phyloP scores from a whole-genome alignment of 2,888 invertebrate genomes.

The Rhyacophila evoluta region DNA sequence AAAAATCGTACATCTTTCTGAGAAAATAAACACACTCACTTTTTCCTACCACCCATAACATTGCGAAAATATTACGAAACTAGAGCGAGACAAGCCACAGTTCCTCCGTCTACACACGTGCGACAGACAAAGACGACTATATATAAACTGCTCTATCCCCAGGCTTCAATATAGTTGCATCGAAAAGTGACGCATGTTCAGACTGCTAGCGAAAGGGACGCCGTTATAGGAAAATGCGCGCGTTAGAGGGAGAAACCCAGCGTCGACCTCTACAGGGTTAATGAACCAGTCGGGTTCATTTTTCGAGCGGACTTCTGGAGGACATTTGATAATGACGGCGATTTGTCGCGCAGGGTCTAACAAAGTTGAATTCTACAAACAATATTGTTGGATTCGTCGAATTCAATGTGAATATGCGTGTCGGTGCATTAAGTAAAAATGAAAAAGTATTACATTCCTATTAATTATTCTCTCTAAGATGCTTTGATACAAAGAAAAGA shows the following conservation, averaged over 20 bases:
- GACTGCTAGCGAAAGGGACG: slow-evolving; percentile 23
- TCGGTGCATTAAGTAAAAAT: too few relatives aligned
- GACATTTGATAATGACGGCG: slow-evolving; percentile 42
- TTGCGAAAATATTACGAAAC: slow-evolving; percentile 20
- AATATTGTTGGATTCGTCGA: background rate
- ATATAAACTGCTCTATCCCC: background rate
- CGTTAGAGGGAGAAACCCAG: slow-evolving; percentile 36
- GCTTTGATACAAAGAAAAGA: too few relatives aligned
- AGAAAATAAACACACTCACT: slow-evolving; percentile 23
- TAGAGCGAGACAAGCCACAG: slow-evolving; percentile 31
- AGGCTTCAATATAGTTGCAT: slow-evolving; percentile 22
- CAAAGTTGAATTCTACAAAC: background rate
- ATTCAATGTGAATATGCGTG: background rate
- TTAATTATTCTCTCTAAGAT: too few relatives aligned
- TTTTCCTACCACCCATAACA: slow-evolving; percentile 17
- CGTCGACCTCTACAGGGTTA: slow-evolving; percentile 51
- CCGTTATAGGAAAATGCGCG: slow-evolving; percentile 3
- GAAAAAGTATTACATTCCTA: too few relatives aligned
- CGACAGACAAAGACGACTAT: slow-evolving; percentile 41
- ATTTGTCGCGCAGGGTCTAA: slow-evolving; percentile 1
- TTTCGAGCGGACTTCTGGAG: slow-evolving; percentile 53
- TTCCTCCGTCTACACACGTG: slow-evolving; percentile 17
- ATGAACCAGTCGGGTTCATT: slow-evolving; percentile 53
- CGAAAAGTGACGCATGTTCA: slow-evolving; percentile 18
- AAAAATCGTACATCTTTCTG: slow-evolving; percentile 12